Evolutionary conservation across 2,113 vertebrate genomes (phyloP).

Genomic region (Parus major): DNA sequence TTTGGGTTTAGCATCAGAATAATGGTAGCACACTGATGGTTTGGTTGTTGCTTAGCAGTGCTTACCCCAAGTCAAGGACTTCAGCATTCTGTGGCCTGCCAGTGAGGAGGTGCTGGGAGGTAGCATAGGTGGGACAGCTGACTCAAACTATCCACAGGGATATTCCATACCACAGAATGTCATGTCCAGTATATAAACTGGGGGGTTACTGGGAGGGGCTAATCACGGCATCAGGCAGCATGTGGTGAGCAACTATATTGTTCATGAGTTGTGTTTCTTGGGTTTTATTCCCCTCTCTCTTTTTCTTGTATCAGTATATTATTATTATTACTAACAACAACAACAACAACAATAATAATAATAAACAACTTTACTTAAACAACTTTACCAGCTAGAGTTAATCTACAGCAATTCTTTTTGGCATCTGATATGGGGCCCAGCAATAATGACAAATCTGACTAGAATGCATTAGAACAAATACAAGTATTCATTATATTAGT

Average conservation of each 20-base stretch:
- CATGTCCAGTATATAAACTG: neutral
- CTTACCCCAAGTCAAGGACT: neutral
- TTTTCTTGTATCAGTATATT: neutral
- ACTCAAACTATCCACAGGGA: neutral
- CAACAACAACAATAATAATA: neutral
- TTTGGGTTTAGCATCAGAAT: neutral
- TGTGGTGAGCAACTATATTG: no score
- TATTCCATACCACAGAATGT: neutral
- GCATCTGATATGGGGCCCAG: neutral
- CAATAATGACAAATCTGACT: neutral
- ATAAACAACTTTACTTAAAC: neutral
- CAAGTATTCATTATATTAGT: neutral
- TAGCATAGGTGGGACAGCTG: neutral
- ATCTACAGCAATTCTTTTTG: neutral
- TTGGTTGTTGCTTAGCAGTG: neutral
- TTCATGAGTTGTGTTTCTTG: neutral
- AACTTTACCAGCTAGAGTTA: neutral
- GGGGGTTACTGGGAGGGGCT: no score
- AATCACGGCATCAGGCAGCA: neutral
- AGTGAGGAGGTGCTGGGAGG: neutral
- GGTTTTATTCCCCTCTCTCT: neutral
- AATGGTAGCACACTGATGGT: neutral
- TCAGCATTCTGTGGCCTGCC: no score
- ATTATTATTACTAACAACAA: no score
- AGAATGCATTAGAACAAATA: neutral